phyloP scores from a whole-genome alignment of 2,888 invertebrate species.

The Trichopria drosophilae region DNA sequence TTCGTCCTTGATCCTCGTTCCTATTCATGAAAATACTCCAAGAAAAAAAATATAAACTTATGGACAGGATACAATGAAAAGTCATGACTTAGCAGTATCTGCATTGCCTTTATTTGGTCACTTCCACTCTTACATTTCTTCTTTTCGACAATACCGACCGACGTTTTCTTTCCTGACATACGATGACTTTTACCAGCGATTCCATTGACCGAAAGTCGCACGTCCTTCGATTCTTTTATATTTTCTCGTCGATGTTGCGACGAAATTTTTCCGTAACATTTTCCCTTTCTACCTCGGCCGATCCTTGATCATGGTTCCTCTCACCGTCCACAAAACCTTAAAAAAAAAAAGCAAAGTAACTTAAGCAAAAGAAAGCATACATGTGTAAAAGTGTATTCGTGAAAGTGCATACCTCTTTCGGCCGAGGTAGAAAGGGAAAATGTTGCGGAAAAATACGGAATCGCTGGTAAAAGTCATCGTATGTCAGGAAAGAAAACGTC shows the following conservation, averaged over 20 bases:
- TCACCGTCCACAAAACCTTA: constrained; percentile 26
- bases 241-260: no score
- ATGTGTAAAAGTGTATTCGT: constrained; percentile 43
- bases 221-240: no score
- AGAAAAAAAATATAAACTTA: no score
- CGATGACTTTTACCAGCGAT: no score
- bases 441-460: constrained; percentile 12
- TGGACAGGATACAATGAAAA: no score
- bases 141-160: no score
- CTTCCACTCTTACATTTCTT: constrained; percentile 41
- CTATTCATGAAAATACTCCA: constrained; percentile 31
- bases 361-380: constrained; percentile 40
- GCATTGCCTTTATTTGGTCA: constrained; percentile 51
- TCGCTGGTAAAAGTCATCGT: no score
- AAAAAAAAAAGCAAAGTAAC: constrained; percentile 36
- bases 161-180: no score
- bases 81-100: constrained; percentile 36
- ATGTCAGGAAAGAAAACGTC: no score
- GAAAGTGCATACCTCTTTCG: constrained; percentile 34
- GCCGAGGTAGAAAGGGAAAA: constrained; percentile 21
- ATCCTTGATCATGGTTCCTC: constrained; percentile 21
- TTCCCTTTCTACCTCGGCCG: constrained; percentile 22
- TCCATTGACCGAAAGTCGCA: no score
- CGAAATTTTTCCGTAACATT: constrained; percentile 10
- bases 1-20: constrained; percentile 15